A percentile compares a stretch with the other conserved stretches of the same genome.
These are phyloP conservation scores for Anabas testudineus DNA, from an alignment of 2,797 vertebrate species.

Conservation along the genomic window DNA sequence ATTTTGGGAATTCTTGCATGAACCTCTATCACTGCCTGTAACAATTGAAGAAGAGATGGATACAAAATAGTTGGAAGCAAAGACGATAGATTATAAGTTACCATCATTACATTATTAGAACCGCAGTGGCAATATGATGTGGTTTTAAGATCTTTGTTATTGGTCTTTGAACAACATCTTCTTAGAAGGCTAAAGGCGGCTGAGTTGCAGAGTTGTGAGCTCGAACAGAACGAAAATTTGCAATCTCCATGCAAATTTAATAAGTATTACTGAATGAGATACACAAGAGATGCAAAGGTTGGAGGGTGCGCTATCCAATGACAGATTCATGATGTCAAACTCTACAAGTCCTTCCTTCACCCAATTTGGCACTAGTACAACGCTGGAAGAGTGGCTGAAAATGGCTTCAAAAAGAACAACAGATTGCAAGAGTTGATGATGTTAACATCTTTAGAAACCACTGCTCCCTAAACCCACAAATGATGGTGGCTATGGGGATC, in stretches of 20 bases:
- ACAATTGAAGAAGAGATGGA: slow-evolving; percentile 1
- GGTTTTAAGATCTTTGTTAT: neutral
- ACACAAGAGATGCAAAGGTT: neutral
- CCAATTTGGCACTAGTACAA: neutral
- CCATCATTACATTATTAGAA: slow-evolving; percentile 16
- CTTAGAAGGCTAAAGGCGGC: neutral
- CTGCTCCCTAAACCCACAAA: slow-evolving; percentile 10
- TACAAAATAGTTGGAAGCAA: neutral
- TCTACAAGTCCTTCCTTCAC: neutral
- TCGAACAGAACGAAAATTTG: neutral
- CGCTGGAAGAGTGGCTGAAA: neutral
- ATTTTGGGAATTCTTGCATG: slow-evolving; percentile 51
- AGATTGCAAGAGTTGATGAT: neutral
- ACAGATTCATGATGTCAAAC: slow-evolving; percentile 32
- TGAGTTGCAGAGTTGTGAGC: neutral
- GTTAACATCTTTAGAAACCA: slow-evolving; percentile 1
- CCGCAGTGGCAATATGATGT: neutral
- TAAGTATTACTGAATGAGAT: neutral
- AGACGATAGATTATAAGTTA: neutral
- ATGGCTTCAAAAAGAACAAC: slow-evolving; percentile 14
- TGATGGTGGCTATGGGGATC: neutral
- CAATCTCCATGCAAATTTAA: slow-evolving; percentile 3
- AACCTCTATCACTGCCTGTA: slow-evolving; percentile 24
- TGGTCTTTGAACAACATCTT: neutral
- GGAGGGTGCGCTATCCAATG: slow-evolving; percentile 12